A percentile compares a stretch with the other conserved stretches of the same genome.
These are phyloP conservation scores for Setophaga coronata DNA, from an alignment of 2,113 vertebrate species.

Conservation along the genomic window DNA sequence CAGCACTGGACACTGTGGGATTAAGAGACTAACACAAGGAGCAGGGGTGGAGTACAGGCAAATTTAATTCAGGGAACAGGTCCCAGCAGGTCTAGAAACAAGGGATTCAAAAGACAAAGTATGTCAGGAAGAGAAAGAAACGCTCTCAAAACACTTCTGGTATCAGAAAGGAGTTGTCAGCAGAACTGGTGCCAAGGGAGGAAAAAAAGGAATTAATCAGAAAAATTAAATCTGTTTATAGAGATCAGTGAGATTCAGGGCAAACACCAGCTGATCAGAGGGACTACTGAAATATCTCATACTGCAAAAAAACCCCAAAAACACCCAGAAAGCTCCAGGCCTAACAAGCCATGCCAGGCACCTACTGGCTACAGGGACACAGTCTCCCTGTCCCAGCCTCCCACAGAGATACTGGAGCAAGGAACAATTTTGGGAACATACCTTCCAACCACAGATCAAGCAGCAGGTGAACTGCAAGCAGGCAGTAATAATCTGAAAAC, in stretches of 20 bases:
- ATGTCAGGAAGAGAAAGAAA: neutral
- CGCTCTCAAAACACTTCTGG: neutral
- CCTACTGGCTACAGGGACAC: neutral
- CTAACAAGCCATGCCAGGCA: neutral
- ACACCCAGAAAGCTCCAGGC: neutral
- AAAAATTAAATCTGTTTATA: neutral
- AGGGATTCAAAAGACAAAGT: neutral
- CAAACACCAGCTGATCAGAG: neutral
- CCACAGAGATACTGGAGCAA: neutral
- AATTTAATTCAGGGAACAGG: neutral
- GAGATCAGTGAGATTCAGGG: neutral
- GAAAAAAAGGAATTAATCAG: neutral
- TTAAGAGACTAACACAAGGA: neutral
- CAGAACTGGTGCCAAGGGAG: neutral
- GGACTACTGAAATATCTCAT: neutral
- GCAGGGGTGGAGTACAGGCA: neutral
- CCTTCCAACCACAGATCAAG: constrained; percentile 91
- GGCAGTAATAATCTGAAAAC: constrained; percentile 96
- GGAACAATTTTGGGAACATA: constrained; percentile 49
- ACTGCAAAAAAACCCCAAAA: neutral
- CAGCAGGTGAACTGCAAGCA: constrained; percentile 93
- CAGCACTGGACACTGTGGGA: neutral
- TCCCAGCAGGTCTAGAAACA: neutral
- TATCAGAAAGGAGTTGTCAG: neutral
- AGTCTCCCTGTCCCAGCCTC: neutral